Evolutionary conservation across 2,113 vertebrate genomes (phyloP), one percentile per base, ranked within the genome.

Genomic region (Felis chaus): DNA sequence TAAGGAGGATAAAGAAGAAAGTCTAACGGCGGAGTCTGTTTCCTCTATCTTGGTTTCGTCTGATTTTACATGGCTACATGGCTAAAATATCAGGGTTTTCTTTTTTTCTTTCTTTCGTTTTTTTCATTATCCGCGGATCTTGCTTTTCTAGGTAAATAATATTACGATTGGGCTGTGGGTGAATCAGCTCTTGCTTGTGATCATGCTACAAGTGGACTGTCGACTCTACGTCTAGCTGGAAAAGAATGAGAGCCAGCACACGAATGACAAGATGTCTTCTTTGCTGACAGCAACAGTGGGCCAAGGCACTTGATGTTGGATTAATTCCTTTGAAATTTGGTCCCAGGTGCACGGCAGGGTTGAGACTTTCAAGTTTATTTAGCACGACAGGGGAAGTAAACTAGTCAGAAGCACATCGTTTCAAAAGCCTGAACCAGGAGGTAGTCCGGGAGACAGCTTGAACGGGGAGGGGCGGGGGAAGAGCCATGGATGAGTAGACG

Each of bases 1-100:
- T 96, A 76, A 85, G 50, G n/a, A 69, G 91, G 84, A 97, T 82
- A 97, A 97, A 96, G 87, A 94, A 97, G 73, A 93, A 95, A 93
- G 76, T 93, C 18, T 25, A 91, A 95, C 85, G 93, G 55, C 80
- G 79, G 95, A 97, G 86, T 89, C 11, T 87, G 14, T 63, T 81
- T 95, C 96, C 97, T 94, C 93, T 89, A 29, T 79, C 29, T 80
- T 92, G 41, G 13, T 97, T 98, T 94, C 94, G 65, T 82, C 89
- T 92, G 81, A 91, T 50, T 69, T 80, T 91, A 71, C 23, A 1
- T 90, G 68, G 7, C 25, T 97, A 95, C 50, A 27, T 50, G 57
- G 96, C 93, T 97, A 41, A 81, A 66, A 98, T 95, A 93, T 84
- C 39, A 87, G 27, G 48, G 55, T 94, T 76, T 63, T 33, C 61